Conservation (phyloP, 2,888 invertebrate species). For the Hybos culiciformis region DNA sequence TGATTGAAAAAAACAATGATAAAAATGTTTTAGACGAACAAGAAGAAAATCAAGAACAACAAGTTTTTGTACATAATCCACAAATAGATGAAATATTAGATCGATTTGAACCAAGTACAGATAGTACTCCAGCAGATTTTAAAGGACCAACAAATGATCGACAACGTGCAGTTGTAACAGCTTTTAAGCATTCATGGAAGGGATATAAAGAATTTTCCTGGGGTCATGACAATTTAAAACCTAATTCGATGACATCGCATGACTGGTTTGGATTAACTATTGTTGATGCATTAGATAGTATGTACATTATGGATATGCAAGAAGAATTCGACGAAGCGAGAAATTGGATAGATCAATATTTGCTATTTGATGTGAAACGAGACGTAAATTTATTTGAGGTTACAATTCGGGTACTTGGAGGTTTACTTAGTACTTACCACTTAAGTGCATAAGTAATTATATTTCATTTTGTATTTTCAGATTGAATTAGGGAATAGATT, state of each 20-base stretch:
- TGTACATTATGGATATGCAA: constrained; percentile 88
- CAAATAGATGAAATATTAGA: constrained; percentile 24
- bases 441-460: constrained; percentile 45
- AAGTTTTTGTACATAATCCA: constrained; percentile 16
- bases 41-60: constrained; percentile 14
- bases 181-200: constrained; percentile 87
- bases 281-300: constrained; percentile 88
- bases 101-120: constrained; percentile 19
- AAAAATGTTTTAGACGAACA: no score
- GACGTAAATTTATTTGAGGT: constrained; percentile 97
- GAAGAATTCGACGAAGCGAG: constrained; percentile 80
- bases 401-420: constrained; percentile 86
- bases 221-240: constrained; percentile 94
- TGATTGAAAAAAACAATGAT: no score
- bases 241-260: constrained; percentile 65
- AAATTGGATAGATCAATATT: constrained; percentile 70
- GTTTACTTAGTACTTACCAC: constrained; percentile 81
- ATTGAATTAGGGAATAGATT: constrained; percentile 74
- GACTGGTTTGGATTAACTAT: constrained; percentile 98
- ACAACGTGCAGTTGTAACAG: constrained; percentile 74
- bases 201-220: constrained; percentile 90
- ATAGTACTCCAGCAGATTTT: constrained; percentile 27
- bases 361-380: constrained; percentile 71
- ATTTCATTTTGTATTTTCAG: constrained; percentile 33
- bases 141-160: constrained; percentile 63